Evolutionary conservation across 2,888 invertebrate species (phyloP).

Genomic region (Hoplodrina blanda): DNA sequence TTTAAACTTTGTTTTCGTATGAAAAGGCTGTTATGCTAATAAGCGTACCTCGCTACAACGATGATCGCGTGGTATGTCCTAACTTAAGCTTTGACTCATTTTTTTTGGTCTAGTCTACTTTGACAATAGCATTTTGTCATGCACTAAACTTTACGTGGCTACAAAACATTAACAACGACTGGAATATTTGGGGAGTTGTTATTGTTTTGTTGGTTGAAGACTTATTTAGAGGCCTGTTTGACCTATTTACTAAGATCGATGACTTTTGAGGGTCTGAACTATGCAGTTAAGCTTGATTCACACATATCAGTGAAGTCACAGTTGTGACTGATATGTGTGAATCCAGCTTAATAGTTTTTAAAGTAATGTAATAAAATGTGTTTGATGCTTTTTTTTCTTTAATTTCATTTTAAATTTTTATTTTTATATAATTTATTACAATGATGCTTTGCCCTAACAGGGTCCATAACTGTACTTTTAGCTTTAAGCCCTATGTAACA

Average conservation of each 20-base stretch:
- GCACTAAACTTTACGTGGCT: constrained; percentile 44
- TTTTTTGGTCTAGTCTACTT: constrained; percentile 41
- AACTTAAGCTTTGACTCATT: constrained; percentile 27
- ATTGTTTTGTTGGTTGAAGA: constrained; percentile 16
- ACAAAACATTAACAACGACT: constrained; percentile 33
- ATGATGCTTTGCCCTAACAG: too few species aligned
- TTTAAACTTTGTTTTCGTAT: constrained; percentile 8
- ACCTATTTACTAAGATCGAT: neutral
- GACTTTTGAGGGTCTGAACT: neutral
- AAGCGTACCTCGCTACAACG: neutral
- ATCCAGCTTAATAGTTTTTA: too few species aligned
- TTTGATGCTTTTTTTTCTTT: too few species aligned
- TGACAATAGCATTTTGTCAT: constrained; percentile 49
- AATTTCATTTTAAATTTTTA: too few species aligned
- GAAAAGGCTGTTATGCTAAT: constrained; percentile 49
- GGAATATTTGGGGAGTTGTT: constrained; percentile 34
- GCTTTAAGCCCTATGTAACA: too few species aligned
- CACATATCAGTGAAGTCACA: too few species aligned
- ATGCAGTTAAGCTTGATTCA: too few species aligned
- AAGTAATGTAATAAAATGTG: too few species aligned
- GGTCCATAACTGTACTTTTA: too few species aligned
- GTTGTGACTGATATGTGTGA: too few species aligned
- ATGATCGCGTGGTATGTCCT: constrained; percentile 46
- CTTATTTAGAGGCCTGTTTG: constrained; percentile 9
- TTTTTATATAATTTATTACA: too few species aligned